phyloP scores from a whole-genome alignment of 2,888 invertebrate species.

The Apamea monoglypha region DNA sequence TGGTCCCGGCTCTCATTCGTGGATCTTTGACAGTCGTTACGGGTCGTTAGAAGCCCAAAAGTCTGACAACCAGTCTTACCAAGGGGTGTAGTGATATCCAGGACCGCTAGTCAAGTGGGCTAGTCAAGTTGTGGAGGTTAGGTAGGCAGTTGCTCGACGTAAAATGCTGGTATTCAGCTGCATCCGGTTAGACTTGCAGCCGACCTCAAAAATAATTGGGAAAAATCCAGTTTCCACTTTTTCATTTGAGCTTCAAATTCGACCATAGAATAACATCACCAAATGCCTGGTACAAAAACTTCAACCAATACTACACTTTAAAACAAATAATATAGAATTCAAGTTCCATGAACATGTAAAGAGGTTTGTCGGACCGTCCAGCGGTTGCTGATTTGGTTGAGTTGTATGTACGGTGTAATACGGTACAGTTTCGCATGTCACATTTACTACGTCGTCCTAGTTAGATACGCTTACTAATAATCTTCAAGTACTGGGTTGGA shows the following conservation, averaged over 20 bases:
- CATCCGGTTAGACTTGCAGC: not conserved
- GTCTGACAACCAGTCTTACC: not conserved
- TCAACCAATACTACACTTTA: too few relatives aligned
- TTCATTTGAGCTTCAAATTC: not conserved
- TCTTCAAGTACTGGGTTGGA: not conserved
- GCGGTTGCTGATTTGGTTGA: not conserved
- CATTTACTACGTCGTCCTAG: not conserved
- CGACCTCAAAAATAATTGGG: not conserved
- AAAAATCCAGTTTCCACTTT: not conserved
- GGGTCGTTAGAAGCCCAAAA: not conserved
- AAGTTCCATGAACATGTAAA: not conserved
- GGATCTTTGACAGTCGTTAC: not conserved
- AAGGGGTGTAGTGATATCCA: not conserved
- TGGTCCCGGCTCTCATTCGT: too few relatives aligned
- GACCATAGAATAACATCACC: not conserved
- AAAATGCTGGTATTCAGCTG: not conserved
- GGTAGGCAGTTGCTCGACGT: too few relatives aligned
- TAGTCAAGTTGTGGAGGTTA: too few relatives aligned
- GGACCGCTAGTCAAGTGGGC: too few relatives aligned
- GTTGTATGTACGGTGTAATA: rapidly evolving
- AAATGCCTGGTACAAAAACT: not conserved
- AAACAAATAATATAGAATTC: not conserved
- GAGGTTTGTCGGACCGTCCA: rapidly evolving
- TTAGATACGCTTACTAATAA: not conserved
- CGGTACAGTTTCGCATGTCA: not conserved